phyloP scores from a whole-genome alignment of 2,797 vertebrate species.

The Pygocentrus nattereri region DNA sequence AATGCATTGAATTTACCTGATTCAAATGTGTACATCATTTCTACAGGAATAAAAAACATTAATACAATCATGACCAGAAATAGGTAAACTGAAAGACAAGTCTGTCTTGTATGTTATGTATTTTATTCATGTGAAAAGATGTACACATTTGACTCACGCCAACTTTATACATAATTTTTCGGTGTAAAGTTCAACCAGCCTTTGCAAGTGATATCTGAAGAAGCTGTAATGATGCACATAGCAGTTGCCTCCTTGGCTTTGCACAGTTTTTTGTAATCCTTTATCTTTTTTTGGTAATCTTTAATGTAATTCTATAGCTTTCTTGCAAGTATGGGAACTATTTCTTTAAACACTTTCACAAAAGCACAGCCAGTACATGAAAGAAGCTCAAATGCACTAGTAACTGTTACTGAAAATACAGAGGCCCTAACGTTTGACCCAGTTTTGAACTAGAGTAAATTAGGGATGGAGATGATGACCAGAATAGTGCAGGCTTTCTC shows the following conservation, averaged over 20 bases:
- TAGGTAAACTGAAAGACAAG: neutral
- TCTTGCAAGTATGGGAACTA: neutral
- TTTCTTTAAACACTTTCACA: neutral
- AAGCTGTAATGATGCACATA: neutral
- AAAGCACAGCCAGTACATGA: neutral
- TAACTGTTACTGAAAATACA: neutral
- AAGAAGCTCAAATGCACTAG: neutral
- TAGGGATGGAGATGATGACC: conserved; percentile 19
- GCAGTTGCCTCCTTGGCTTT: neutral
- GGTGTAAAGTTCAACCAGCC: neutral
- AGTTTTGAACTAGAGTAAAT: conserved; percentile 20
- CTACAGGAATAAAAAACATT: too few species aligned
- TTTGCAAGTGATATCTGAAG: neutral
- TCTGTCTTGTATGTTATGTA: neutral
- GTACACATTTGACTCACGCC: neutral
- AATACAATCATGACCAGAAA: too few species aligned
- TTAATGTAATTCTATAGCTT: neutral
- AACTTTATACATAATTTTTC: neutral
- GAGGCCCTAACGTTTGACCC: neutral
- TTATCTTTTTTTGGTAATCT: too few species aligned
- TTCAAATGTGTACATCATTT: neutral
- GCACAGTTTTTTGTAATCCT: neutral
- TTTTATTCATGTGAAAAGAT: too few species aligned
- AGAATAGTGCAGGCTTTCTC: conserved; percentile 17
- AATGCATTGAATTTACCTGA: neutral